Conservation (phyloP, 1,140 invertebrate species). For the Hydropsyche tenuis region DNA sequence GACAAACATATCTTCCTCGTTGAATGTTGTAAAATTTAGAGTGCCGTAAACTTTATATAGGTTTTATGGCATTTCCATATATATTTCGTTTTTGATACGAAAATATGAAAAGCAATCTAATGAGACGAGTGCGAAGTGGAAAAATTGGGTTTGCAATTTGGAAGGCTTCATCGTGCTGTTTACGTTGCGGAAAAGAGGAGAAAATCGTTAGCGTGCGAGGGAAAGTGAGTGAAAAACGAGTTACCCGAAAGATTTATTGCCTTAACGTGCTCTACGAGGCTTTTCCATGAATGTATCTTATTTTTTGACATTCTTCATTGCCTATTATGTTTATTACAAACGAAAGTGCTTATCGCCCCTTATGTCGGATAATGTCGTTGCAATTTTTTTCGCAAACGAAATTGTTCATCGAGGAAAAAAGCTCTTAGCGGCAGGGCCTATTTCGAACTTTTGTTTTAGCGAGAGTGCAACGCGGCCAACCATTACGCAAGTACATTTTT, state of each 20-base stretch:
- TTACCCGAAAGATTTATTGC: not conserved
- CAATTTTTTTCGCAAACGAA: not conserved
- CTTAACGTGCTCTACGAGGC: not conserved
- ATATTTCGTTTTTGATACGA: constrained; percentile 26
- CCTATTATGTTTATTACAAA: too few relatives aligned
- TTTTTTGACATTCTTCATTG: too few relatives aligned
- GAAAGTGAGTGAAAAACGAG: constrained; percentile 25
- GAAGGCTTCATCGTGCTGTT: not conserved
- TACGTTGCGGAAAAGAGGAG: not conserved
- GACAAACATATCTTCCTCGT: constrained; percentile 28
- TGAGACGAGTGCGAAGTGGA: constrained; percentile 9
- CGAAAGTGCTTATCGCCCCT: not conserved
- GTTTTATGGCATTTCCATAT: constrained; percentile 38
- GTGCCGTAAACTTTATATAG: constrained; percentile 41
- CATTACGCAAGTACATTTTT: constrained; percentile 21
- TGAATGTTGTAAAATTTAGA: constrained; percentile 39
- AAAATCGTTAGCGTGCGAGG: not conserved
- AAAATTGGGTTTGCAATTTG: constrained; percentile 1
- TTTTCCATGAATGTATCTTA: too few relatives aligned
- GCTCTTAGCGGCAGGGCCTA: constrained; percentile 7
- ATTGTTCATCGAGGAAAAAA: constrained; percentile 11
- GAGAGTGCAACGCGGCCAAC: not conserved
- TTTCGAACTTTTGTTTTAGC: constrained; percentile 19
- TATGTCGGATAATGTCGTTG: not conserved
- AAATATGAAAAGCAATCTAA: constrained; percentile 26